A percentile compares a stretch with the other conserved stretches of the same genome.
phyloP scores from a whole-genome alignment of 2,797 vertebrate genomes.

The Urophycis tenuis region DNA sequence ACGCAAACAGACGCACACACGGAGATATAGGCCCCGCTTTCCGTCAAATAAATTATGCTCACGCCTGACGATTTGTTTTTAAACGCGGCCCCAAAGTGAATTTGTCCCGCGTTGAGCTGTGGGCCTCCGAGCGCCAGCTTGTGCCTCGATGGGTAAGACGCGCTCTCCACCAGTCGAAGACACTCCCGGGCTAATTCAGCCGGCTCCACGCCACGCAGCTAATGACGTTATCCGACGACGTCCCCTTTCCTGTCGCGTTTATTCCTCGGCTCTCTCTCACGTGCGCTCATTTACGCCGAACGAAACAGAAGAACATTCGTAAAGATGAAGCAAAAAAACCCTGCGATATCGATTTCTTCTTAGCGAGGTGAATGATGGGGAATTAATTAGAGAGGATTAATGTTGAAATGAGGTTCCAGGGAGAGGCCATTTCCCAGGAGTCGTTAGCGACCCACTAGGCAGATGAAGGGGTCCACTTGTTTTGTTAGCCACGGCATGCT shows the following conservation, averaged over 20 bases:
- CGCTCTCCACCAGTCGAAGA: not conserved
- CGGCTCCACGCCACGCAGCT: not conserved
- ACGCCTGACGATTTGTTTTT: not conserved
- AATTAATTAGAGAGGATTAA: constrained; percentile 77
- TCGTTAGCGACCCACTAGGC: constrained; percentile 63
- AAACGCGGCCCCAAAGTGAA: not conserved
- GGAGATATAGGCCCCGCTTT: not conserved
- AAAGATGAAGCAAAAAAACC: constrained; percentile 73
- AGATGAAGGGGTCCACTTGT: constrained; percentile 35
- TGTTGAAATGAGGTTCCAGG: constrained; percentile 65
- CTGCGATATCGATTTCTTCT: constrained; percentile 71
- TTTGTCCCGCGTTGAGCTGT: no score
- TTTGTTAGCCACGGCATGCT: constrained; percentile 43
- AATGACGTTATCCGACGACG: not conserved
- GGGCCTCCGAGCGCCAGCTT: no score
- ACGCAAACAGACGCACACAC: not conserved
- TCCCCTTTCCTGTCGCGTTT: not conserved
- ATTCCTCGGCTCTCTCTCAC: not conserved
- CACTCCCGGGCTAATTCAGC: not conserved
- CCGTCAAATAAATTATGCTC: not conserved
- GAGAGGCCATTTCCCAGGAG: constrained; percentile 51
- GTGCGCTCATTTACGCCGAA: not conserved
- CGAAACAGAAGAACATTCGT: constrained; percentile 69
- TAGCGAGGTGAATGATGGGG: constrained; percentile 68
- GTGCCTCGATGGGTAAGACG: not conserved